Conservation (phyloP, 2,888 invertebrate species). For the Sinopyrophorus schimmeli region DNA sequence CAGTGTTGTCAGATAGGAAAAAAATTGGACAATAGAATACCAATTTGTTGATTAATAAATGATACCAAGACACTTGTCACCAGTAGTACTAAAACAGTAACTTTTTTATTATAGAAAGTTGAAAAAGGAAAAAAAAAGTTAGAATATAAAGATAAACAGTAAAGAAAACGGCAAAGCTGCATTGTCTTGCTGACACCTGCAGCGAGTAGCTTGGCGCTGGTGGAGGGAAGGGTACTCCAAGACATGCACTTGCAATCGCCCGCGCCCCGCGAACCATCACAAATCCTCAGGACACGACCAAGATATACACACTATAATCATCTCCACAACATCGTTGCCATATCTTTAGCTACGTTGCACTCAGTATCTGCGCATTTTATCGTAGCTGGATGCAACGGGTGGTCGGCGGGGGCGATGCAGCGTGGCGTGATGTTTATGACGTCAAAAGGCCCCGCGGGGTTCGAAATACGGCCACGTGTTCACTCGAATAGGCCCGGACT, state of each 20-base stretch:
- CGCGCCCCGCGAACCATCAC: constrained; percentile 45
- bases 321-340: constrained; percentile 52
- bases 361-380: constrained; percentile 54
- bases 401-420: constrained; percentile 47
- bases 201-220: constrained; percentile 47
- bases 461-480: constrained; percentile 52
- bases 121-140: too few relatives aligned
- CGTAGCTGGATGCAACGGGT: constrained; percentile 47
- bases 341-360: constrained; percentile 51
- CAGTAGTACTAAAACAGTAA: too few relatives aligned
- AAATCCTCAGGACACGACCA: constrained; percentile 53
- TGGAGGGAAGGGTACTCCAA: constrained; percentile 40
- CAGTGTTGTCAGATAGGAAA: constrained; percentile 48
- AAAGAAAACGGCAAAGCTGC: constrained; percentile 47
- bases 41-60: too few relatives aligned
- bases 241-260: constrained; percentile 49
- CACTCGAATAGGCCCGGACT: constrained; percentile 44
- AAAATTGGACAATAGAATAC: constrained; percentile 6
- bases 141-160: constrained; percentile 25
- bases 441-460: constrained; percentile 44
- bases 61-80: too few relatives aligned
- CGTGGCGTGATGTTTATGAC: constrained; percentile 54
- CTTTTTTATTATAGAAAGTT: too few relatives aligned
- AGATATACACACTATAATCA: constrained; percentile 55
- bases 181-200: constrained; percentile 52